Base-by-base conservation (phyloP, 1,140 invertebrate genomes). In the Papilio xuthus region DNA sequence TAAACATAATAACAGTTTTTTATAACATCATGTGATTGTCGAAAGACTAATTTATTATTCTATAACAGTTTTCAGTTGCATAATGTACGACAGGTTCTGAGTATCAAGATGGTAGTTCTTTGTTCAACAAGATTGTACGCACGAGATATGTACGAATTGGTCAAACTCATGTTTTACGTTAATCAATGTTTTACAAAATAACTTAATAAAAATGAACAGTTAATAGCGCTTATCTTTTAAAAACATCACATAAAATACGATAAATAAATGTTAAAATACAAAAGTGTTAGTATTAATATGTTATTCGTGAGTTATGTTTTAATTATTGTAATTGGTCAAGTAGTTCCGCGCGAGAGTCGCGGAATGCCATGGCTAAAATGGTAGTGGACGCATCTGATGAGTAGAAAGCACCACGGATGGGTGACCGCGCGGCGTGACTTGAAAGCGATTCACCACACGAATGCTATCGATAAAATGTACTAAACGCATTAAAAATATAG, bases 341-440 rank as follows among this genome's bases (percentile, higher is more conserved):
- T 71, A 4, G 70, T 73, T 73, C 42, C 71, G 71, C 71, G 71
- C 71, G 73, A 78, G 74, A 70, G 60, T 20, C 67, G 69, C 53
- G 79, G 83, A 78, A 84, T 81, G 67, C 69, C 77, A 79, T 79
- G 50, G 50, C 78, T 50, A 56, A 28, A 79, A 81, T 81, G 26
- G 76, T 78, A 79, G 78, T 82, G 78, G 82, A 81, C 81, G 67
- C 69, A 53, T 73, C 67, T 75, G 56, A 82, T 78, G 80, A 76
- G 77, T 89, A 91, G 89, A 90, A 90, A 90, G 87, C 86, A 88
- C 79, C 87, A 88, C 86, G 89, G 88, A 90, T 89, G 90, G 88
- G 85, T 91, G 88, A 86, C 80, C 67, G 75, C 63, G 80, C 81
- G 79, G 88, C 87, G 89, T 89, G 86, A 88, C 83, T 85, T 78